phyloP scores from a whole-genome alignment of 2,888 invertebrate genomes.

The Dicyrtomina minuta region DNA sequence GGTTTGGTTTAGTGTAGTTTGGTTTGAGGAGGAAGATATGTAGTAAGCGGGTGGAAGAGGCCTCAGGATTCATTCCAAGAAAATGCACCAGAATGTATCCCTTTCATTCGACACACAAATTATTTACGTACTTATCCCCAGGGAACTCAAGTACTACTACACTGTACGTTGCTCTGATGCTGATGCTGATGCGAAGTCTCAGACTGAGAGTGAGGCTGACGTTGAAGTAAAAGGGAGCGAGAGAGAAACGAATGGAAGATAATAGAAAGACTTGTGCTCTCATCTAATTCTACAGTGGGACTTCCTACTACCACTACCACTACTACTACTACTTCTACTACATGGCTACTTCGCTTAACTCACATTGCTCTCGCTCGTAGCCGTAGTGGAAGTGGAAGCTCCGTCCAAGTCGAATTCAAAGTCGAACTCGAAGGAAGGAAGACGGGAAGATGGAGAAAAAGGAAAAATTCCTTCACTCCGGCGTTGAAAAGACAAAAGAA shows the following conservation, averaged over 20 bases:
- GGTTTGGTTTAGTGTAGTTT: too few species aligned
- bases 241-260: constrained; percentile 8
- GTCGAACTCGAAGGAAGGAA: too few species aligned
- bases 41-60: not conserved
- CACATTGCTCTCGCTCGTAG: too few species aligned
- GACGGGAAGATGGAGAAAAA: too few species aligned
- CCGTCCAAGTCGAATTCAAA: too few species aligned
- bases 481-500: not conserved
- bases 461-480: too few species aligned
- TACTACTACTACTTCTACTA: too few species aligned
- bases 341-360: too few species aligned
- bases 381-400: too few species aligned
- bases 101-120: constrained; percentile 41
- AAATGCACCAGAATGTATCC: constrained; percentile 26
- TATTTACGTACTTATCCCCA: constrained; percentile 47
- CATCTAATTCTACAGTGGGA: too few species aligned
- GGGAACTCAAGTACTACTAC: constrained; percentile 34
- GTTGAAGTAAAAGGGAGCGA: not conserved
- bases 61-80: constrained; percentile 12
- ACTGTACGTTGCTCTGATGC: too few species aligned
- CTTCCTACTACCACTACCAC: too few species aligned
- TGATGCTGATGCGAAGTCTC: not conserved
- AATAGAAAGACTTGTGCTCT: constrained; percentile 12
- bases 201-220: not conserved
- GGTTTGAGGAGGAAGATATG: not conserved